These are phyloP conservation scores for Actenoides lindsayi DNA, from an alignment of 2,113 vertebrate genomes.

Conservation along the genomic window DNA sequence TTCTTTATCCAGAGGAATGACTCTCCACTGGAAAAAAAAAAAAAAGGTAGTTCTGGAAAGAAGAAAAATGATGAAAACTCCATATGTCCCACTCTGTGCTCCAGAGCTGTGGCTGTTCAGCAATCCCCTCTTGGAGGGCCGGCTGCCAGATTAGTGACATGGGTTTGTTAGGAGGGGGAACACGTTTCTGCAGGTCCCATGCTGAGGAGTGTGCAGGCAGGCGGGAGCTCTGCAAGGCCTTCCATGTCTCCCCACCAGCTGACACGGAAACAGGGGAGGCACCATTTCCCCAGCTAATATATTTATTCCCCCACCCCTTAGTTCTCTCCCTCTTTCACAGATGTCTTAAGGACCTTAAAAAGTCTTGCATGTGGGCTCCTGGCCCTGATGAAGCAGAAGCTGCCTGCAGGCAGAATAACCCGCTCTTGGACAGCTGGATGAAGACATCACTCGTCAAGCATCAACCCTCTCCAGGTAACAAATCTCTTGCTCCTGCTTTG, in stretches of 20 bases:
- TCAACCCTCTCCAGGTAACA: slow-evolving; percentile 62
- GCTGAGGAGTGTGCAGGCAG: not conserved
- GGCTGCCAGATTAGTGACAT: slow-evolving; percentile 34
- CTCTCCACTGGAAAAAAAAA: not conserved
- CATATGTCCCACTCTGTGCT: not conserved
- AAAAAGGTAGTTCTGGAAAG: not conserved
- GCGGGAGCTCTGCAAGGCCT: not conserved
- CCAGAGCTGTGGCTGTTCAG: slow-evolving; percentile 20
- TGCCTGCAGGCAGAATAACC: slow-evolving; percentile 61
- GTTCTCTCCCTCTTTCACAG: not conserved
- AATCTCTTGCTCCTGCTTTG: slow-evolving; percentile 55
- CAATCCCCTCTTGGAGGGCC: not conserved
- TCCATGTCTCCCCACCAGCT: not conserved
- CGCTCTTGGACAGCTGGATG: slow-evolving; percentile 69
- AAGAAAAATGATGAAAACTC: not conserved
- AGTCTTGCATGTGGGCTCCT: slow-evolving; percentile 15
- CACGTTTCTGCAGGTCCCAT: slow-evolving; percentile 24
- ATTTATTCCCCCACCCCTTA: not conserved
- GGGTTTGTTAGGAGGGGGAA: not conserved
- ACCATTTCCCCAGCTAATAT: not conserved
- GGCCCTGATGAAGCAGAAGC: slow-evolving; percentile 10
- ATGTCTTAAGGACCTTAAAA: slow-evolving; percentile 5
- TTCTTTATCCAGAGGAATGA: not conserved
- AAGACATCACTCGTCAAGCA: slow-evolving; percentile 72
- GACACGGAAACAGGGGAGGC: not conserved